Base-by-base conservation (phyloP, 2,888 invertebrate species). In the Drosophila multiciliata region DNA sequence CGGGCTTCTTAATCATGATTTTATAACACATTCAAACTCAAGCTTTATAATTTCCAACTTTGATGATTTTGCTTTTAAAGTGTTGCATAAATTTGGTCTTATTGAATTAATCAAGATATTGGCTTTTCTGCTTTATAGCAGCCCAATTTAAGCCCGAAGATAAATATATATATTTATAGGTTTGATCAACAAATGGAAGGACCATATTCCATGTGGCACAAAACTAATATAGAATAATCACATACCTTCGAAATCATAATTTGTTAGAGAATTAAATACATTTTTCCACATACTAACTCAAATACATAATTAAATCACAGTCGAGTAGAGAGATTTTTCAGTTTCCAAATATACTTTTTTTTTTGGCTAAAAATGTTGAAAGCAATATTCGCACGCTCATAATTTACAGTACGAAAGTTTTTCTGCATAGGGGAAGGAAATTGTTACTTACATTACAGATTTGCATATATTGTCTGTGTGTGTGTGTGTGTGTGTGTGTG, bases 391-490 rank as follows among this genome's bases (percentile, higher is more conserved):
- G 79, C 83, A 83, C 83, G 83, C 74, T 85, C 88, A 85, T 88
- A 85, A 88, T 85, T 84, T 80, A 88, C 88, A 80, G 75, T 85
- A 59, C 67, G 73, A 78, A 81, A 78, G 61, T 74, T 83, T 72
- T 65, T 40, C 55, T 48, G 45, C 77, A 68, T 83, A 53, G 75
- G 73, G 89, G 89, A 86, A 86, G 89, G 89, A 86, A 86, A 87
- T 86, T 86, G 89, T 86, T 86, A 86, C 85, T 86, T 87, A 86
- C 85, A 89, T 86, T 85, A 86, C 89, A 86, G 89, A 86, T 89
- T 86, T 86, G 85, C 89, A 89, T 86, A 84, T 77, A 83, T 84
- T 87, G 87, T 72, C 75, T 45, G 72, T 36, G 26, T 55, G 29
- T n/a, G 36, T 12, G 35, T 35, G 35, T 77, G 60, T 58, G 66